These are phyloP conservation scores for Bellardia bayeri DNA, from an alignment of 2,888 invertebrate genomes.

Conservation along the genomic window DNA sequence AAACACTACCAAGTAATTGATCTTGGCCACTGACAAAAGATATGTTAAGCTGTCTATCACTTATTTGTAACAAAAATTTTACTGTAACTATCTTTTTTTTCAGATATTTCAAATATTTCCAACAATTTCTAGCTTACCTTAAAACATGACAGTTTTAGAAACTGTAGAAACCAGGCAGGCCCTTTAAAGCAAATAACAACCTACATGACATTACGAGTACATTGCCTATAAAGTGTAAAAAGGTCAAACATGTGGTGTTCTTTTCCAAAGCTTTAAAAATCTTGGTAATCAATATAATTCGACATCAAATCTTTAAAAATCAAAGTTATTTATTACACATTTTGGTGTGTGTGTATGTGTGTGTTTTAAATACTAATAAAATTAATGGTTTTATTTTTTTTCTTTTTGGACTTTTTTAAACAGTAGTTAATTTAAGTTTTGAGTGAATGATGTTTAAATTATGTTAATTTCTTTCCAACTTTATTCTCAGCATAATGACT, in stretches of 20 bases:
- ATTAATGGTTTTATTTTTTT: conserved; percentile 25
- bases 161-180: conserved; percentile 20
- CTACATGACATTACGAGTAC: not conserved
- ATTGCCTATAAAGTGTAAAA: not conserved
- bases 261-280: conserved; percentile 28
- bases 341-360: not conserved
- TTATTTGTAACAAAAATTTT: conserved; percentile 37
- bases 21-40: conserved; percentile 73
- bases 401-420: not conserved
- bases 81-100: conserved; percentile 1
- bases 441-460: conserved; percentile 62
- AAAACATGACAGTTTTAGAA: conserved; percentile 58
- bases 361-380: conserved; percentile 22
- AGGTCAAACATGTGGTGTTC: not conserved
- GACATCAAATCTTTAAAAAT: conserved; percentile 31
- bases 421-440: conserved; percentile 57
- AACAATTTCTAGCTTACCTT: conserved; percentile 11
- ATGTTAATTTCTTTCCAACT: conserved; percentile 58
- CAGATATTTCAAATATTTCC: not conserved
- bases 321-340: conserved; percentile 3
- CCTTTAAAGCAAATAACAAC: not conserved
- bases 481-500: conserved; percentile 38
- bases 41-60: conserved; percentile 74
- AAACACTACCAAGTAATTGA: conserved; percentile 67
- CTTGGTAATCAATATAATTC: conserved; percentile 50